phyloP scores from a whole-genome alignment of 2,113 vertebrate species.

The Notarius lentiginosus region DNA sequence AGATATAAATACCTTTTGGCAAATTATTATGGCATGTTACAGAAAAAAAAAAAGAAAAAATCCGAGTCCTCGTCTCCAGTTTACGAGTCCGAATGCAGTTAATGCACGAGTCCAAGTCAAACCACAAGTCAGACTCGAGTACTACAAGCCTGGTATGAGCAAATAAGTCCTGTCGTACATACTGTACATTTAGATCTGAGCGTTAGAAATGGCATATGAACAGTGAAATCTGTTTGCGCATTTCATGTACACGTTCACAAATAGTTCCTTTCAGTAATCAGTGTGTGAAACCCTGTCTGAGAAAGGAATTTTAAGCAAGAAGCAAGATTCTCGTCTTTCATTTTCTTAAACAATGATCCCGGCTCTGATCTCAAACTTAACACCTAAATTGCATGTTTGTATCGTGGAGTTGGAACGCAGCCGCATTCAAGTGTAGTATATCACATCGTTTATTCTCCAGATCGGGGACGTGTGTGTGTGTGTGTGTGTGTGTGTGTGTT shows the following conservation, averaged over 20 bases:
- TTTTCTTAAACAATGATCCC: background rate
- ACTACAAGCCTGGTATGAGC: no score
- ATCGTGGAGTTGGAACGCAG: background rate
- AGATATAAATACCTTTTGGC: no score
- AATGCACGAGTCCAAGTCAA: no score
- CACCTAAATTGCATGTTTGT: slow-evolving; percentile 26
- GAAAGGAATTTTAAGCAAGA: background rate
- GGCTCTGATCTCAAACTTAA: background rate
- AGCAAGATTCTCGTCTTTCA: background rate
- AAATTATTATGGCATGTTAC: no score
- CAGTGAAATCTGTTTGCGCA: background rate
- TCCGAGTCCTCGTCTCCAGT: no score
- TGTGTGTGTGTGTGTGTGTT: slow-evolving; percentile 16
- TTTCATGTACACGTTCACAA: background rate
- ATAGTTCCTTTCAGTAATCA: background rate
- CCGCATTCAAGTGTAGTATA: slow-evolving; percentile 17
- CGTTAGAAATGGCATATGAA: no score
- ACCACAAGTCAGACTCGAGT: no score
- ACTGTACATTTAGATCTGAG: background rate
- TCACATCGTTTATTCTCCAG: background rate
- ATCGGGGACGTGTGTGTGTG: background rate
- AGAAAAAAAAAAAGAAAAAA: no score
- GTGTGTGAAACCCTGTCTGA: background rate
- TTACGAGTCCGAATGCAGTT: no score
- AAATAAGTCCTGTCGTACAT: background rate